phyloP scores from a whole-genome alignment of 2,888 invertebrate genomes.

The Frankliniella intonsa region DNA sequence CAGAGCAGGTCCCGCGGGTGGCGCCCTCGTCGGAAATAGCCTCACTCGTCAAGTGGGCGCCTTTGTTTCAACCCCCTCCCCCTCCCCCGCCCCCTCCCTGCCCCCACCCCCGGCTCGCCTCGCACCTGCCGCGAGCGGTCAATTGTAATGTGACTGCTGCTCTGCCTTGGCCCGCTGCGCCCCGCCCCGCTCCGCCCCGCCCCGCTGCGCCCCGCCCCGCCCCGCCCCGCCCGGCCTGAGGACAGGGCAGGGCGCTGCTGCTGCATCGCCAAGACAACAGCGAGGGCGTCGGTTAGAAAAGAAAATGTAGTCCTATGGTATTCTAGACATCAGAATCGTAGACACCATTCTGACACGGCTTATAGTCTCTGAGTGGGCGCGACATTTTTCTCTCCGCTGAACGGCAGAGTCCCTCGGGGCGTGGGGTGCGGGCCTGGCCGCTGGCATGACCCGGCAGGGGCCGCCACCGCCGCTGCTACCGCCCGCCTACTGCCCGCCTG shows the following conservation, averaged over 20 bases:
- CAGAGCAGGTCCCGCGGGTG: neutral
- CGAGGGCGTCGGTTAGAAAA: no score
- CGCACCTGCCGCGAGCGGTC: constrained; percentile 4
- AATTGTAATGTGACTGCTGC: neutral
- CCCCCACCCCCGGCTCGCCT: neutral
- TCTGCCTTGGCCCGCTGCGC: neutral
- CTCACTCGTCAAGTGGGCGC: constrained; percentile 16
- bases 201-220: neutral
- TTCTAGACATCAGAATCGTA: no score
- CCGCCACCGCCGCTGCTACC: no score
- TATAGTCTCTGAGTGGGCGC: no score
- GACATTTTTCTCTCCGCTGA: no score
- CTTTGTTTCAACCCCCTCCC: neutral
- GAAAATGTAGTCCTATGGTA: no score
- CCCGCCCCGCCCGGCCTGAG: neutral
- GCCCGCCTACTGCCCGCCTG: no score
- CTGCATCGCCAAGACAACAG: no score
- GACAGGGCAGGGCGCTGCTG: neutral
- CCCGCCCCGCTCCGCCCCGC: neutral
- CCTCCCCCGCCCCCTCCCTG: neutral
- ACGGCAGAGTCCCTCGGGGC: no score
- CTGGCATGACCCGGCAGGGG: no score
- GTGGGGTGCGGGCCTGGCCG: no score
- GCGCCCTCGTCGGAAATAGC: constrained; percentile 2
- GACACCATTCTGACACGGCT: no score